Conservation (phyloP, 2,113 vertebrate genomes). For the Saimiri boliviensis region DNA sequence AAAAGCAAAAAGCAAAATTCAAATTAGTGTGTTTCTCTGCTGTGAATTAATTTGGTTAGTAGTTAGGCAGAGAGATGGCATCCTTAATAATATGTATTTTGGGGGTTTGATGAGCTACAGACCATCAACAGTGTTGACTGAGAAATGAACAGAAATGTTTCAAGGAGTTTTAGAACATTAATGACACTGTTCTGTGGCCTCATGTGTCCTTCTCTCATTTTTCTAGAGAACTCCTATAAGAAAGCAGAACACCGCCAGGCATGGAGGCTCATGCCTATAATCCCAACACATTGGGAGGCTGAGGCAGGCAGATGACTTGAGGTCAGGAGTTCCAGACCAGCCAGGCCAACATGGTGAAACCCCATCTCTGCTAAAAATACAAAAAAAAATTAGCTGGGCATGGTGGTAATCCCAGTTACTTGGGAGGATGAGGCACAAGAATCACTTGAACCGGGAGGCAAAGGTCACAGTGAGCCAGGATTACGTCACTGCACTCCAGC, state of each 20-base stretch:
- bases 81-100: not conserved
- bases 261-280: too few relatives aligned
- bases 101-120: not conserved
- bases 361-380: too few relatives aligned
- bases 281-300: too few relatives aligned
- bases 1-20: not conserved
- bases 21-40: not conserved
- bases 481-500: too few relatives aligned
- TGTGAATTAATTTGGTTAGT: not conserved
- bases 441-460: too few relatives aligned
- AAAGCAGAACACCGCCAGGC: not conserved
- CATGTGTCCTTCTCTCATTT: conserved; percentile 20
- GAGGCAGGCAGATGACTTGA: too few relatives aligned
- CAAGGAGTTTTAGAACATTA: not conserved
- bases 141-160: not conserved
- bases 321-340: too few relatives aligned
- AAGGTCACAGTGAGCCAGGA: too few relatives aligned
- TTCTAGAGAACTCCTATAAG: not conserved
- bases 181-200: not conserved
- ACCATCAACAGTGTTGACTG: not conserved
- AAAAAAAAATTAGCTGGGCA: too few relatives aligned
- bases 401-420: too few relatives aligned
- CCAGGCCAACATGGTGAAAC: too few relatives aligned
- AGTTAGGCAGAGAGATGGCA: not conserved
- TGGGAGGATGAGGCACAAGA: too few relatives aligned